Conservation (phyloP, 2,797 vertebrate species). For the Hydrophis major region DNA sequence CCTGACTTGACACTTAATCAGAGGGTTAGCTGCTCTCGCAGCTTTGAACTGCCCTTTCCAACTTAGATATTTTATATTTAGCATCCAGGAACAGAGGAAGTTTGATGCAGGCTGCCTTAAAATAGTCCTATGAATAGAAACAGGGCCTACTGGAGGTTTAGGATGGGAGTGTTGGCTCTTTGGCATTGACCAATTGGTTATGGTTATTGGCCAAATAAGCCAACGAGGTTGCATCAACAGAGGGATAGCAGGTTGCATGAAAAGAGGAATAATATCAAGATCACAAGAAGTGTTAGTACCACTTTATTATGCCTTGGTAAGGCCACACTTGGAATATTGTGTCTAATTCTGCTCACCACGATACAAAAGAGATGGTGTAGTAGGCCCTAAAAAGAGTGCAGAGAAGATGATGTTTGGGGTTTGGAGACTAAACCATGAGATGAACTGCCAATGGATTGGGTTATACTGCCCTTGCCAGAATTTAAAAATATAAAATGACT, state of each 20-base stretch:
- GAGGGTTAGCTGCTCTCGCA: not conserved
- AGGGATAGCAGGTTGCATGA: not conserved
- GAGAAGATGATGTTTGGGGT: not conserved
- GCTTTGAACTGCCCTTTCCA: constrained; percentile 28
- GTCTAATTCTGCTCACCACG: not conserved
- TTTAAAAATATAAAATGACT: not conserved
- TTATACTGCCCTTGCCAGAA: not conserved
- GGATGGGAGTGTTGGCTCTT: not conserved
- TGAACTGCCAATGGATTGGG: not conserved
- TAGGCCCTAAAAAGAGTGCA: not conserved
- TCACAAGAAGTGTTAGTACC: not conserved
- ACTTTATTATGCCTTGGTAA: not conserved
- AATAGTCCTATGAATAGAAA: not conserved
- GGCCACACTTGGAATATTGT: not conserved
- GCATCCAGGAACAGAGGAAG: not conserved
- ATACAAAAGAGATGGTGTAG: not conserved
- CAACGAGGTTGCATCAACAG: not conserved
- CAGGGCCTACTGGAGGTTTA: constrained; percentile 2
- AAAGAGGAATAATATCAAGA: not conserved
- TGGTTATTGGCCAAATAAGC: not conserved
- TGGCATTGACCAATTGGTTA: not conserved
- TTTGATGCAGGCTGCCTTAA: not conserved
- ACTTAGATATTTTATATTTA: constrained; percentile 16
- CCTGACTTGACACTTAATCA: constrained; percentile 33
- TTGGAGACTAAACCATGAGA: not conserved